Base-by-base conservation (phyloP, 2,113 vertebrate genomes). In the Prietella phreatophila region DNA sequence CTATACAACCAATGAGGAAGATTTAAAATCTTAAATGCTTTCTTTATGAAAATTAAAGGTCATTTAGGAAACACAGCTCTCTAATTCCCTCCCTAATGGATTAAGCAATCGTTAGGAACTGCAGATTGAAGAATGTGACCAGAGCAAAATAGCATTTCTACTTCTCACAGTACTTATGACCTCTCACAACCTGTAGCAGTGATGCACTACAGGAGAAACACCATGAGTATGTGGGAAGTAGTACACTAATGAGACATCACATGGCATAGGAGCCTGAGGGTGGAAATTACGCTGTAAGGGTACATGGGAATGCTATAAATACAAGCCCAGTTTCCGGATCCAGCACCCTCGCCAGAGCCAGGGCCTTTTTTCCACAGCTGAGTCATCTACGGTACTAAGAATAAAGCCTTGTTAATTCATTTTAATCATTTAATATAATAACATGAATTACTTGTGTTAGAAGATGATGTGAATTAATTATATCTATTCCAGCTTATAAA, bases 241-340 rank as follows among this genome's bases (percentile, higher is more conserved):
- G 81, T 53, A 82, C 87, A 84, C 42, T 88, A 88, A 88, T 82
- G 81, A 84, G 85, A 84, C 87, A 84, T 87, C 69, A 83, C 81
- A 83, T 65, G 55, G 82, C 73, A 73, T 84, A 76, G 87, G 61
- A 67, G 87, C 61, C 87, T 80, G 87, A 88, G 82, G 47, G 61
- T 75, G 36, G 73, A 88, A 88, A 88, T 84, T 67, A 88, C 81
- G 36, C 58, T 84, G 82, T 50, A 83, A 78, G 82, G 82, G 56
- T 78, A 60, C 71, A 80, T 84, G 60, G 47, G 71, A 87, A 78
- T 42, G 67, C 67, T 87, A 88, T 79, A 88, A 88, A 88, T 79
- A 84, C 60, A 79, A 84, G 25, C 73, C 60, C 82, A 30, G 50
- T 76, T 88, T 88, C 60, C 87, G 80, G 58, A 84, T 88, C 73